These are phyloP conservation scores for Cottoperca gobio DNA, from an alignment of 2,797 vertebrate species.

Conservation along the genomic window DNA sequence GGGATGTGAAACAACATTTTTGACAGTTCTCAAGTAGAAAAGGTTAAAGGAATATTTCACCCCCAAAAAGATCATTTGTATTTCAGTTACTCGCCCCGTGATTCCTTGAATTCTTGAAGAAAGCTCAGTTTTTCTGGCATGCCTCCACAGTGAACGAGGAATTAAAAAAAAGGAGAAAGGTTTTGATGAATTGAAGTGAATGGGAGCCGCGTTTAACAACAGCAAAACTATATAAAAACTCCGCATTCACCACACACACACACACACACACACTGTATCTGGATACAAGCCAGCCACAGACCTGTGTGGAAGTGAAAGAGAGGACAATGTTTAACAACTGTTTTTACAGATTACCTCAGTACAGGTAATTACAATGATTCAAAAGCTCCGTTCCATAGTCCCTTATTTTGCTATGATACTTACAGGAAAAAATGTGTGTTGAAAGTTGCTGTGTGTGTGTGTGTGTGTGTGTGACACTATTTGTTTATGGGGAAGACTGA, in stretches of 20 bases:
- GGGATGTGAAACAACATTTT: slow-evolving; percentile 33
- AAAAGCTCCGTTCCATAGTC: slow-evolving; percentile 24
- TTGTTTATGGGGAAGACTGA: slow-evolving; percentile 62
- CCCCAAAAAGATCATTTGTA: no score
- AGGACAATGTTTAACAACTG: slow-evolving; percentile 50
- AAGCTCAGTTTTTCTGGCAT: no score
- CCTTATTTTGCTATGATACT: slow-evolving; percentile 52
- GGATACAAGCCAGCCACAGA: slow-evolving; percentile 2
- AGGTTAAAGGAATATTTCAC: no score
- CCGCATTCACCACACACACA: slow-evolving; percentile 23
- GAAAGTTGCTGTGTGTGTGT: slow-evolving; percentile 17
- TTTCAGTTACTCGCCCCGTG: no score
- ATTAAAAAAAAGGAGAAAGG: no score
- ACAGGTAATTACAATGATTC: slow-evolving; percentile 61
- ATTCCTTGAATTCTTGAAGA: no score
- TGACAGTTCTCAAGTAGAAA: slow-evolving; percentile 1
- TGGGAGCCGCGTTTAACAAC: no score
- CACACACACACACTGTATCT: slow-evolving; percentile 2
- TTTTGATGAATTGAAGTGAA: no score
- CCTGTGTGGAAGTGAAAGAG: slow-evolving; percentile 5
- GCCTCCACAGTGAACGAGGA: no score
- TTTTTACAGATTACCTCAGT: slow-evolving; percentile 44
- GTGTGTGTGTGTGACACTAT: slow-evolving; percentile 28
- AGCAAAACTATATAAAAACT: no score
- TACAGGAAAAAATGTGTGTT: slow-evolving; percentile 52